Percentiles rank a stretch among this genome's conserved stretches.
phyloP scores from a whole-genome alignment of 1,140 invertebrate genomes.

The Aphelenchoides fujianensis region DNA sequence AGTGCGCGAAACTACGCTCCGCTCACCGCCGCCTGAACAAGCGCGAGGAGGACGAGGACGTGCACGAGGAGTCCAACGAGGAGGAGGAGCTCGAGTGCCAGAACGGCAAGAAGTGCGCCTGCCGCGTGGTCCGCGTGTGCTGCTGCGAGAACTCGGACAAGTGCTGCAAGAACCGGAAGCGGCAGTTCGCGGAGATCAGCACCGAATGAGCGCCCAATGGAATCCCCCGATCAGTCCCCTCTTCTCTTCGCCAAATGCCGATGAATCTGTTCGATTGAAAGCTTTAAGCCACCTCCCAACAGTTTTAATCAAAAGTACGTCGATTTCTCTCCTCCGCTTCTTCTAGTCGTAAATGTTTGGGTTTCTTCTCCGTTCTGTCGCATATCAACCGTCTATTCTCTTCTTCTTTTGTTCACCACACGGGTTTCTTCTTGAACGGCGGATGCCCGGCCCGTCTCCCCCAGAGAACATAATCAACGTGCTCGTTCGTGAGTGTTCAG shows the following conservation, averaged over 20 bases:
- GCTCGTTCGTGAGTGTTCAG: too few relatives aligned
- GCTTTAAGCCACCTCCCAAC: background rate
- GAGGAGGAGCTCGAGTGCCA: slow-evolving; percentile 17
- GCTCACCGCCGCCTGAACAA: background rate
- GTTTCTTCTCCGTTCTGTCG: background rate
- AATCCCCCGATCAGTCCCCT: background rate
- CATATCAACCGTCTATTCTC: background rate
- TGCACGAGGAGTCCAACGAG: slow-evolving; percentile 19
- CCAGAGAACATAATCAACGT: slow-evolving; percentile 1
- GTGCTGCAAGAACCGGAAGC: slow-evolving; percentile 16
- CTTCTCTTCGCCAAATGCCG: background rate
- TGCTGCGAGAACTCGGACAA: slow-evolving; percentile 34
- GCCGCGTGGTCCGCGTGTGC: slow-evolving; percentile 35
- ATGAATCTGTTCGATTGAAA: background rate
- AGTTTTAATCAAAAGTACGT: background rate
- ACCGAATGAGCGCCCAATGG: background rate
- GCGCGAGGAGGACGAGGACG: background rate
- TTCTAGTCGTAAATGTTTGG: background rate
- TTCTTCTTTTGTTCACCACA: background rate
- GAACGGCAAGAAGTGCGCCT: slow-evolving; percentile 19
- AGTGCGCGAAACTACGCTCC: background rate
- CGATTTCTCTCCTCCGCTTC: background rate
- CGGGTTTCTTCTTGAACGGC: background rate
- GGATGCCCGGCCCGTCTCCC: background rate
- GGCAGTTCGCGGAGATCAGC: slow-evolving; percentile 14